A percentile compares a stretch with the other conserved stretches of the same genome.
phyloP scores from a whole-genome alignment of 2,888 invertebrate species.

The Netelia inedita region DNA sequence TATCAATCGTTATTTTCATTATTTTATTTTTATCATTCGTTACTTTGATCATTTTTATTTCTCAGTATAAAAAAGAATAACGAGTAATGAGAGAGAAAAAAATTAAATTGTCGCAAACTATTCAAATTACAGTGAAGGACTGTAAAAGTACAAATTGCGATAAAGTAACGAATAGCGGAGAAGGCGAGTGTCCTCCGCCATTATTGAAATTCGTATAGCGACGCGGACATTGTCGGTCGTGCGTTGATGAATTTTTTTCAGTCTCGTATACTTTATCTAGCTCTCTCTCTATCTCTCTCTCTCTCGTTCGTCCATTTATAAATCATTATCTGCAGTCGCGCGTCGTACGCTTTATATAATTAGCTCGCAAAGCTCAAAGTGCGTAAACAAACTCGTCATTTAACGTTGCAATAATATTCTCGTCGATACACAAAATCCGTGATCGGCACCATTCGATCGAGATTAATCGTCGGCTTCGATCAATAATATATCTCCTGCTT shows the following conservation, averaged over 20 bases:
- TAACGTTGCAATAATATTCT: background rate
- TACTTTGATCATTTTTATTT: too few relatives aligned
- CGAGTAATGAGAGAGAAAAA: too few relatives aligned
- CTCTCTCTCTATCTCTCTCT: background rate
- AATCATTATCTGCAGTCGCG: conserved; percentile 34
- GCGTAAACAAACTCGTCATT: conserved; percentile 32
- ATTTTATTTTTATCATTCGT: too few relatives aligned
- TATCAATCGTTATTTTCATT: too few relatives aligned
- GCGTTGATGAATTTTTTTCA: background rate
- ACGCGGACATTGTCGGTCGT: background rate
- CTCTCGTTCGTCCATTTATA: conserved; percentile 5
- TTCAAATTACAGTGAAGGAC: too few relatives aligned
- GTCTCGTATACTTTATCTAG: too few relatives aligned
- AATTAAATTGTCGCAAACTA: too few relatives aligned
- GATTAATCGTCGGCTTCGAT: background rate
- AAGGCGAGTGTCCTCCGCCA: background rate
- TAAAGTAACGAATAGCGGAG: background rate
- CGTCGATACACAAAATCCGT: background rate
- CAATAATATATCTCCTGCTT: background rate
- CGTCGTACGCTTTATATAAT: conserved; percentile 37
- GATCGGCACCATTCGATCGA: background rate
- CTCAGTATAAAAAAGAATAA: too few relatives aligned
- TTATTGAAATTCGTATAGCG: background rate
- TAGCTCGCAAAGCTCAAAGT: conserved; percentile 39
- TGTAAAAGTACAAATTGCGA: too few relatives aligned